A percentile compares a stretch with the other conserved stretches of the same genome.
phyloP scores from a whole-genome alignment of 2,888 invertebrate species.

The Blastobasis lacticolella region DNA sequence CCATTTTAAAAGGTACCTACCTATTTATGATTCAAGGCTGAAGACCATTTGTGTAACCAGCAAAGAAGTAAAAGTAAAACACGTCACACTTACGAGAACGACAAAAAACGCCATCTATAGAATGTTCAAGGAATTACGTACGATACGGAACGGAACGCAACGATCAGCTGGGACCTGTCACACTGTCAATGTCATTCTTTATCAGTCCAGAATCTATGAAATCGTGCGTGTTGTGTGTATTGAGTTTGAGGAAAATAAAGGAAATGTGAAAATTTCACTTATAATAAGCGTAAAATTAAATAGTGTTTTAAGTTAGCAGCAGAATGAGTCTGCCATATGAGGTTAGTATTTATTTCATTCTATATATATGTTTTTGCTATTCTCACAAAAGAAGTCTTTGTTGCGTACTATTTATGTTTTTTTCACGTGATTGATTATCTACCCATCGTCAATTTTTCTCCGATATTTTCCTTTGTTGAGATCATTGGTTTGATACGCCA shows the following conservation, averaged over 20 bases:
- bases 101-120: no score
- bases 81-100: not conserved
- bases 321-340: slow-evolving; percentile 58
- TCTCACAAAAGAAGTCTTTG: not conserved
- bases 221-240: no score
- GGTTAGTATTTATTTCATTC: slow-evolving; percentile 25
- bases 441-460: not conserved
- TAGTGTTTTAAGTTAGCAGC: not conserved
- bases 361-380: slow-evolving; percentile 2
- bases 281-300: no score
- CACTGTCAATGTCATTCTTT: slow-evolving; percentile 4
- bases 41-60: no score
- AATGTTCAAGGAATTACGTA: no score
- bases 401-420: slow-evolving; percentile 11
- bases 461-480: slow-evolving; percentile 13
- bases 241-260: no score
- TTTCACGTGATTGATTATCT: slow-evolving; percentile 51
- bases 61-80: no score
- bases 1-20: no score
- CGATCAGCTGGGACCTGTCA: slow-evolving; percentile 1
- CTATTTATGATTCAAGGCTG: no score
- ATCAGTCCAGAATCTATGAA: no score
- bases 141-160: no score
- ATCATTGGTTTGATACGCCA: slow-evolving; percentile 3
- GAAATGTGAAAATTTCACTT: no score